Conservation (phyloP, 1,140 invertebrate species). For the Drosophila erecta region DNA sequence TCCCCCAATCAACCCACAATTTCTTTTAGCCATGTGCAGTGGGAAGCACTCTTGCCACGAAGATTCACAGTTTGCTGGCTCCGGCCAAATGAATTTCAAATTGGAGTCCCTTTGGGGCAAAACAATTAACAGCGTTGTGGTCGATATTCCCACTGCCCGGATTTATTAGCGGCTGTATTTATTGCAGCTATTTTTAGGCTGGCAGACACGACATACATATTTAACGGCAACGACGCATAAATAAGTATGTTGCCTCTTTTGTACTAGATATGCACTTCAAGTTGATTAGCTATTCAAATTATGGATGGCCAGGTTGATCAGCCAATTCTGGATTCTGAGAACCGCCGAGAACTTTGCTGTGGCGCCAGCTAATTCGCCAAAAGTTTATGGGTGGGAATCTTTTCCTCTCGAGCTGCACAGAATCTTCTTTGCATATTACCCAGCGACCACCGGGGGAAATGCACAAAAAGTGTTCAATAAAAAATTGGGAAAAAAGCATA, state of each 20-base stretch:
- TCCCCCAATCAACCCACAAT: conserved; percentile 16
- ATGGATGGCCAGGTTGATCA: conserved; percentile 13
- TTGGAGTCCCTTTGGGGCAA: conserved; percentile 27
- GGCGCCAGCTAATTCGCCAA: conserved; percentile 4
- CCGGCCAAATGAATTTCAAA: conserved; percentile 35
- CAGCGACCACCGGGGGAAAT: conserved; percentile 30
- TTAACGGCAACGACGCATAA: conserved; percentile 8
- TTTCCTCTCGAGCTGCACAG: conserved; percentile 4
- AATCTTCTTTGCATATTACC: conserved; percentile 44
- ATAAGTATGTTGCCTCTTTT: background rate
- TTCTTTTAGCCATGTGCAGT: conserved; percentile 14
- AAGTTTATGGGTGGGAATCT: conserved; percentile 31
- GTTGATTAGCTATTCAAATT: conserved; percentile 31
- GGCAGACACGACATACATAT: background rate
- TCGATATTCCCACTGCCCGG: conserved; percentile 33
- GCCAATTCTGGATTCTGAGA: conserved; percentile 11
- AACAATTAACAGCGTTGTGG: conserved; percentile 37
- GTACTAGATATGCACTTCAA: background rate
- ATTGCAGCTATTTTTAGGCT: background rate
- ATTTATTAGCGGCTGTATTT: conserved; percentile 29
- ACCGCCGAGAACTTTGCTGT: background rate
- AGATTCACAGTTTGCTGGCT: conserved; percentile 42
- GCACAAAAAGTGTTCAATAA: conserved; percentile 35
- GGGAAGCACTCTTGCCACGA: conserved; percentile 28
- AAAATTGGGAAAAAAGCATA: conserved; percentile 48